Percentiles rank a stretch among this genome's conserved stretches.
phyloP scores from a whole-genome alignment of 2,797 vertebrate genomes.

The Carduelis carduelis region DNA sequence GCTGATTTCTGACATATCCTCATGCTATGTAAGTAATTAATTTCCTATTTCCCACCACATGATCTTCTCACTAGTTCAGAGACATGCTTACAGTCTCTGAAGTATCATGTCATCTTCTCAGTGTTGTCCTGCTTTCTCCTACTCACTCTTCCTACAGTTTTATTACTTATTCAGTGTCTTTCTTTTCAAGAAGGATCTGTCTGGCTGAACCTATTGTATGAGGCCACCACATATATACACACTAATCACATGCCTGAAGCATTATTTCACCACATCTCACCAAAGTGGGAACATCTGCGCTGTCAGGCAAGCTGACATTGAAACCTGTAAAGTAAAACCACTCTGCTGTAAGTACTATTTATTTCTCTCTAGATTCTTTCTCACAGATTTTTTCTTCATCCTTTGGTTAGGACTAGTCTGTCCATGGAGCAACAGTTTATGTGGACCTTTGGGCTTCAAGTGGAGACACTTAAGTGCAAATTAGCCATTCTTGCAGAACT shows the following conservation, averaged over 20 bases:
- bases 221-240: not conserved
- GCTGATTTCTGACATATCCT: not conserved
- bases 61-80: not conserved
- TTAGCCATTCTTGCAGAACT: not conserved
- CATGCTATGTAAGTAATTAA: not conserved
- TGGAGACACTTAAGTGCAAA: not conserved
- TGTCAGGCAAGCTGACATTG: not conserved
- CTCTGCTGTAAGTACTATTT: not conserved
- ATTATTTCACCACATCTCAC: not conserved
- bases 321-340: not conserved
- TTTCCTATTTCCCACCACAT: not conserved
- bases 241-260: not conserved
- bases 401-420: not conserved
- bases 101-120: not conserved
- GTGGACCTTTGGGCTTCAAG: not conserved
- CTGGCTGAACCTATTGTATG: fast-evolving
- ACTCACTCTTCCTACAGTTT: not conserved
- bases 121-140: not conserved
- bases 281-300: not conserved
- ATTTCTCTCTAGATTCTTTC: not conserved
- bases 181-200: not conserved
- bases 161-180: not conserved
- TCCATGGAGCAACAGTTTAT: not conserved
- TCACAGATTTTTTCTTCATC: not conserved
- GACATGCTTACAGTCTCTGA: not conserved